Evolutionary conservation across 1,140 invertebrate genomes (phyloP).

Genomic region (Drosophila nasuta): DNA sequence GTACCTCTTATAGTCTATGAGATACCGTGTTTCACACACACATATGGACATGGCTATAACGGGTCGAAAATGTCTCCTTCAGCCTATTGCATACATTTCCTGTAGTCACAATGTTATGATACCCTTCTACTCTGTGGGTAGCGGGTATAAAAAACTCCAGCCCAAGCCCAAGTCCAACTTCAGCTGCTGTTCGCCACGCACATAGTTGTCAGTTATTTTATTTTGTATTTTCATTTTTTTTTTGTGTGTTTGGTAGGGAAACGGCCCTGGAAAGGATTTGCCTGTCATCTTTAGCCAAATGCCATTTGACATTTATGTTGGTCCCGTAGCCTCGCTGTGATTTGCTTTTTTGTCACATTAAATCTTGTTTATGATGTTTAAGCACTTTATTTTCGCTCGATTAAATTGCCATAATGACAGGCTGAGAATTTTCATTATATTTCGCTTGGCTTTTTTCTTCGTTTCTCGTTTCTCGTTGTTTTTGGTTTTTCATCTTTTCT

Average conservation of each 20-base stretch:
- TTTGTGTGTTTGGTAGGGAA: background rate
- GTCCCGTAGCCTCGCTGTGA: constrained; percentile 55
- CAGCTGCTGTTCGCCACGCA: constrained; percentile 7
- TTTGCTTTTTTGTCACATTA: constrained; percentile 82
- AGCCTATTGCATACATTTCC: too few species aligned
- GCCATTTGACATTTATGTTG: constrained; percentile 75
- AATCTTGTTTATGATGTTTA: constrained; percentile 81
- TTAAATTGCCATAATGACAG: constrained; percentile 76
- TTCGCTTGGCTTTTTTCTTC: background rate
- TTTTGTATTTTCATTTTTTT: background rate
- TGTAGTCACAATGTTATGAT: too few species aligned
- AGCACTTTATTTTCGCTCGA: constrained; percentile 78
- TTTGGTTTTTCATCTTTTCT: constrained; percentile 10
- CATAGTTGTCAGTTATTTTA: constrained; percentile 10
- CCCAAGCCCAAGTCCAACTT: background rate
- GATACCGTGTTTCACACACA: too few species aligned
- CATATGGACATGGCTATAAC: too few species aligned
- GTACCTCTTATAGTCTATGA: too few species aligned
- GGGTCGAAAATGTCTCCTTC: too few species aligned
- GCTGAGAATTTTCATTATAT: constrained; percentile 40
- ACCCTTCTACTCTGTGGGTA: too few species aligned
- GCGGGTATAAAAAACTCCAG: background rate
- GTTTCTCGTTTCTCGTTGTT: constrained; percentile 4
- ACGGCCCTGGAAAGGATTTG: constrained; percentile 41
- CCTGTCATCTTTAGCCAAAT: constrained; percentile 68